Evolutionary conservation across 2,888 invertebrate genomes (phyloP), one percentile per base, ranked within the genome.

Genomic region (Dryobota labecula): DNA sequence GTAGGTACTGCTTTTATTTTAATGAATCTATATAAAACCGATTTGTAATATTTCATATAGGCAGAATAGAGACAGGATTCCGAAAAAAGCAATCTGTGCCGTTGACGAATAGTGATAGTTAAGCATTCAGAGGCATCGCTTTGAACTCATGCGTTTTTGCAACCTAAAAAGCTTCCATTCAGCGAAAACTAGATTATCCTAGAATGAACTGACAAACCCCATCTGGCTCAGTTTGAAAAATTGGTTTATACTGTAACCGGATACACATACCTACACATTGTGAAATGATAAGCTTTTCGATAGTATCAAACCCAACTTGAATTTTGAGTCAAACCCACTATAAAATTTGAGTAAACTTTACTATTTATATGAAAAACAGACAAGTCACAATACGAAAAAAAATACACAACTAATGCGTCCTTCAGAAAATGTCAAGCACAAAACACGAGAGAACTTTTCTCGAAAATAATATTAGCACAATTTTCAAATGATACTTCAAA

Each of bases 91-190:
- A 54, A 73, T 33, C 1, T n/a, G 13, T 38, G n/a, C 7, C 13
- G 7, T 65, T 47, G 18, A 27, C 15, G 30, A 67, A 62, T 43
- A 47, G 18, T 49, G 43, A 61, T 45, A 20, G 66, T 15, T 43
- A 30, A 65, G 49, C 56, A 47, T 18, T 60, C 43, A 24, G 20
- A 18, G 11, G 45, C 36, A 43, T 53, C 24, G 41, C 30, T 69
- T 78, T 58, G 30, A 69, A n/a, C 56, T 66, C 43, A 5, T 47
- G 30, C 36, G 30, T 24, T 53, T 73, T 66, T 36, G 30, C 61
- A 43, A 58, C 45, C n/a, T 33, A 58, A 65, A 78, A 78, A 69
- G 38, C 38, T 69, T 62, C 38, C n/a, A 76, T 65, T 54, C 49
- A 54, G 41, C 18, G 43, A 38, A 27, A 70, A 66, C 65, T 63